Evolutionary conservation across 2,888 invertebrate genomes (phyloP).

Genomic region (Rhingia rostrata): DNA sequence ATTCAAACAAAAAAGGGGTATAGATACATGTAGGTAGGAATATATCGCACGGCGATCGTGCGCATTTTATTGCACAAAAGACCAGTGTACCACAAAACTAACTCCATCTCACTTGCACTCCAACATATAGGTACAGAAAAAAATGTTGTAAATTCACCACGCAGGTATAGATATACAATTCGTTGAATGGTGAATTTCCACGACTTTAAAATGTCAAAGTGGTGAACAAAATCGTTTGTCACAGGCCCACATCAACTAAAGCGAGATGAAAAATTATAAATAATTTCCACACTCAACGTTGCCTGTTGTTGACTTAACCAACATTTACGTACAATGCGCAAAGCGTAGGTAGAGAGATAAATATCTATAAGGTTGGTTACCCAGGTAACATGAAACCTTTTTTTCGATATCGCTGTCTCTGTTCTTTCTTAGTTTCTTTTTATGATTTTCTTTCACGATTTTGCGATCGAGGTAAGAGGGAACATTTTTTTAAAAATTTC

Average conservation of each 20-base stretch:
- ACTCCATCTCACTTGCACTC: conserved; percentile 33
- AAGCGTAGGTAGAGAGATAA: conserved; percentile 49
- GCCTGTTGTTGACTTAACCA: conserved; percentile 51
- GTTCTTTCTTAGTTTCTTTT: conserved; percentile 1
- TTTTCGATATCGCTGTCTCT: conserved; percentile 24
- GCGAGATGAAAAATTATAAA: conserved; percentile 28
- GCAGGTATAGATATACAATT: conserved; percentile 6
- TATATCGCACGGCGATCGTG: conserved; percentile 16
- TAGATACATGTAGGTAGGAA: background rate
- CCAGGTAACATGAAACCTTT: conserved; percentile 65
- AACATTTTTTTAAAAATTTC: conserved; percentile 5
- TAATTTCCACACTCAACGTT: conserved; percentile 38
- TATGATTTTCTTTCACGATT: conserved; percentile 30
- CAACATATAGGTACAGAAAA: background rate
- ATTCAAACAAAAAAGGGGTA: background rate
- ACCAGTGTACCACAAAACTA: background rate
- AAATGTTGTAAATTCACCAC: conserved; percentile 30
- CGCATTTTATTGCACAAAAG: conserved; percentile 40
- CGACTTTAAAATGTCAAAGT: conserved; percentile 53
- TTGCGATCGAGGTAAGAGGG: conserved; percentile 59
- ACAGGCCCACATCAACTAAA: conserved; percentile 42
- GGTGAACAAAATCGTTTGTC: conserved; percentile 47
- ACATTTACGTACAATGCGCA: conserved; percentile 17
- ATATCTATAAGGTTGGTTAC: conserved; percentile 44
- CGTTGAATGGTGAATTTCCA: conserved; percentile 47